phyloP scores from a whole-genome alignment of 2,888 invertebrate genomes.

The Diarsia mendica region DNA sequence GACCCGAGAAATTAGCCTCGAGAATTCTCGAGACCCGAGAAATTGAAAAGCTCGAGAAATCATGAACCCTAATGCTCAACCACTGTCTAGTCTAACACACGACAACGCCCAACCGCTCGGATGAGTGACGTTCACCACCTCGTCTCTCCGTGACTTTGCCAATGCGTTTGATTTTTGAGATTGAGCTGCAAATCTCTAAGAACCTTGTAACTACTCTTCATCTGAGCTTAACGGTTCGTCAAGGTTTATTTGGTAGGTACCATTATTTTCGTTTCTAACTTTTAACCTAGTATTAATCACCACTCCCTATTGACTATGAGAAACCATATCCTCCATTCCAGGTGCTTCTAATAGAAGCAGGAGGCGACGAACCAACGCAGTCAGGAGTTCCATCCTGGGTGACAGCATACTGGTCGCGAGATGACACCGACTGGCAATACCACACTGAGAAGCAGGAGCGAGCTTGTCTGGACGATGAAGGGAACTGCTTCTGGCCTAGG shows the following conservation, averaged over 20 bases:
- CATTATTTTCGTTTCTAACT: background rate
- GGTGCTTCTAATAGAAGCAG: slow-evolving; percentile 93
- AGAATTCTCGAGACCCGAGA: no score
- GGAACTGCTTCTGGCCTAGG: slow-evolving; percentile 92
- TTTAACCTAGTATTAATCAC: background rate
- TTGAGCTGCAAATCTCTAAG: background rate
- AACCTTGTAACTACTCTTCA: background rate
- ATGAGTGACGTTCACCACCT: background rate
- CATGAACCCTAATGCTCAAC: no score
- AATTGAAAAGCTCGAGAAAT: no score
- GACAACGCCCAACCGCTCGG: background rate
- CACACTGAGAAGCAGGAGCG: slow-evolving; percentile 91
- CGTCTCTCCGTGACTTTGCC: background rate
- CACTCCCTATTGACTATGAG: background rate
- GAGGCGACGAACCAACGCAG: slow-evolving; percentile 92
- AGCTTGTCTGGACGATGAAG: slow-evolving; percentile 90
- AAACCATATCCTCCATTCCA: slow-evolving; percentile 66
- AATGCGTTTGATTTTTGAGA: background rate
- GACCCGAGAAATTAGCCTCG: no score
- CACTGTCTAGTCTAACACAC: no score
- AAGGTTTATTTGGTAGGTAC: background rate
- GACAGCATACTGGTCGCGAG: slow-evolving; percentile 91
- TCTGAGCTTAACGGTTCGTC: background rate
- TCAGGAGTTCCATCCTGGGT: slow-evolving; percentile 92
- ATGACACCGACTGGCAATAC: slow-evolving; percentile 93